Evolutionary conservation across 2,888 invertebrate species (phyloP).

Genomic region (Drosophila recens): DNA sequence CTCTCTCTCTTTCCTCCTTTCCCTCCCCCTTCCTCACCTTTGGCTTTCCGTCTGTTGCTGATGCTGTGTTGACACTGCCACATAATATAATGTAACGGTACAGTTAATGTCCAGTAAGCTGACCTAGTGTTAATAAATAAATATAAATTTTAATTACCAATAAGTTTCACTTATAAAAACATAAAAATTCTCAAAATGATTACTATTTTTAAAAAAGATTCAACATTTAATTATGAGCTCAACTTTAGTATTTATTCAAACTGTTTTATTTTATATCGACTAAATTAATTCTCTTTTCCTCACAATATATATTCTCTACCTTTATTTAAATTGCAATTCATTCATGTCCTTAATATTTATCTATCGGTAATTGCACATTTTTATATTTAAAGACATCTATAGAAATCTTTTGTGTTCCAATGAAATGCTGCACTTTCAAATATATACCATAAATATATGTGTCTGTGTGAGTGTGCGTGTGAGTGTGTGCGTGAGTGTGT

Average conservation of each 20-base stretch:
- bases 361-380: conserved; percentile 1
- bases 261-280: too few relatives aligned
- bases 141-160: too few relatives aligned
- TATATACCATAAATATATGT: conserved; percentile 1
- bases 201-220: too few relatives aligned
- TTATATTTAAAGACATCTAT: conserved; percentile 8
- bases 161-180: too few relatives aligned
- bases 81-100: conserved; percentile 75
- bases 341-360: neutral
- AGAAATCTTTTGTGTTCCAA: neutral
- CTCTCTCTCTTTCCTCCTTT: conserved; percentile 5
- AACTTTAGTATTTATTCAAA: neutral
- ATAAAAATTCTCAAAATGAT: too few relatives aligned
- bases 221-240: too few relatives aligned
- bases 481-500: neutral
- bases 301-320: too few relatives aligned
- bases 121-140: too few relatives aligned
- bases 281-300: neutral
- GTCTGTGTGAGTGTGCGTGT: neutral
- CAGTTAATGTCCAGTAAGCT: conserved; percentile 66
- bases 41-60: conserved; percentile 26
- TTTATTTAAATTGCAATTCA: too few relatives aligned
- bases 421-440: conserved; percentile 18
- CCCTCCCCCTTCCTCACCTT: neutral
- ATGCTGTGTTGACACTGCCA: conserved; percentile 79